These are phyloP conservation scores for Machimus rusticus DNA, from an alignment of 2,888 invertebrate species.

Conservation along the genomic window DNA sequence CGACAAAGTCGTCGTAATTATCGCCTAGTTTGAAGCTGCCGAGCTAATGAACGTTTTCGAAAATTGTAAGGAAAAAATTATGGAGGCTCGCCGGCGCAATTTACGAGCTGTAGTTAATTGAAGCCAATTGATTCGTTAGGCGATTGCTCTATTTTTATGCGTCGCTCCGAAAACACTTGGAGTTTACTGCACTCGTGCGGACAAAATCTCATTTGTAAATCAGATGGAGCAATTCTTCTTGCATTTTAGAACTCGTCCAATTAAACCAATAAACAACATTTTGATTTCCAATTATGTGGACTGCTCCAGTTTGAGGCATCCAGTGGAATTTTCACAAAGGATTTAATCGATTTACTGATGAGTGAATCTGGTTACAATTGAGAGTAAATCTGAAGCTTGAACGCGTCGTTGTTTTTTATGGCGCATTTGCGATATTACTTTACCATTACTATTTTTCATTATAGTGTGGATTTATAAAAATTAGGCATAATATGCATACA, in stretches of 20 bases:
- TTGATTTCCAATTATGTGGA: neutral
- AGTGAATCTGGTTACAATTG: neutral
- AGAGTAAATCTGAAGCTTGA: neutral
- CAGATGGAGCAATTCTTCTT: neutral
- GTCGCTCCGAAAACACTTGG: neutral
- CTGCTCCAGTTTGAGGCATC: neutral
- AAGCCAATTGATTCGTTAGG: neutral
- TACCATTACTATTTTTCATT: neutral
- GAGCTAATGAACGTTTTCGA: neutral
- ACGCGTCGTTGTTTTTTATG: neutral
- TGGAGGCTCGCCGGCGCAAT: neutral
- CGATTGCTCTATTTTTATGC: neutral
- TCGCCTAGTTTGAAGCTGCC: neutral
- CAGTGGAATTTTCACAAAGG: neutral
- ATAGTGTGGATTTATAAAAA: too few species aligned
- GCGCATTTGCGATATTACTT: neutral
- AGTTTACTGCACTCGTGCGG: neutral
- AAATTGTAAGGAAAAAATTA: neutral
- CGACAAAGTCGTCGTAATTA: neutral
- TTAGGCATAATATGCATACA: too few species aligned
- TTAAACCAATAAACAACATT: neutral
- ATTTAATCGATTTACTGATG: neutral
- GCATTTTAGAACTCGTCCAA: neutral
- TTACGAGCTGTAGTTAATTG: neutral
- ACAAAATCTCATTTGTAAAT: neutral